phyloP scores from a whole-genome alignment of 2,797 vertebrate genomes.

The Myiothlypis coronata region DNA sequence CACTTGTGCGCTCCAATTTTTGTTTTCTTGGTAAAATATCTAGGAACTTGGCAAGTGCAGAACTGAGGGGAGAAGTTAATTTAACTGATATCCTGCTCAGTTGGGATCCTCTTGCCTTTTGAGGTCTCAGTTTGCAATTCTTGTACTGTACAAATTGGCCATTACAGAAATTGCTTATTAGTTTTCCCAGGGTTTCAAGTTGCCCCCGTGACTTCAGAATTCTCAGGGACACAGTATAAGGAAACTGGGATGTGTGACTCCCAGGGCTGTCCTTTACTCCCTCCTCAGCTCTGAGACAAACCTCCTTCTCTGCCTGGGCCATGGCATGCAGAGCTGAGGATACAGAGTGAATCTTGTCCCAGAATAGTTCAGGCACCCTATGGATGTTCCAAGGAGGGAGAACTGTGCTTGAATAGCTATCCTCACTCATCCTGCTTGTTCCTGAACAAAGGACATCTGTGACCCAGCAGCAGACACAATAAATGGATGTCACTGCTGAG shows the following conservation, averaged over 20 bases:
- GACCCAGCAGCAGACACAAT: neutral
- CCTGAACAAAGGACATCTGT: neutral
- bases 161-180: neutral
- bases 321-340: neutral
- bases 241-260: neutral
- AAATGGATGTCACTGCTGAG: neutral
- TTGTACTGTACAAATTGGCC: neutral
- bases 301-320: neutral
- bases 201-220: neutral
- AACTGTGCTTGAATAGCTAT: neutral
- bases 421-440: neutral
- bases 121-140: neutral
- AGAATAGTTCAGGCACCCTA: neutral
- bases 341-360: neutral
- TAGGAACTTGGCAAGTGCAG: constrained; percentile 15
- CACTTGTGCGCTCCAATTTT: neutral
- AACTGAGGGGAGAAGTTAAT: constrained; percentile 21
- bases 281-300: neutral
- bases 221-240: neutral
- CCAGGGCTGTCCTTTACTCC: neutral
- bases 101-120: neutral
- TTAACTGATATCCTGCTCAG: neutral
- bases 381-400: neutral
- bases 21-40: constrained; percentile 24
- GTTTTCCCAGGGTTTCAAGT: constrained; percentile 27